A percentile compares a stretch with the other conserved stretches of the same genome.
phyloP scores from a whole-genome alignment of 2,888 invertebrate species.

The Theristus sp. region DNA sequence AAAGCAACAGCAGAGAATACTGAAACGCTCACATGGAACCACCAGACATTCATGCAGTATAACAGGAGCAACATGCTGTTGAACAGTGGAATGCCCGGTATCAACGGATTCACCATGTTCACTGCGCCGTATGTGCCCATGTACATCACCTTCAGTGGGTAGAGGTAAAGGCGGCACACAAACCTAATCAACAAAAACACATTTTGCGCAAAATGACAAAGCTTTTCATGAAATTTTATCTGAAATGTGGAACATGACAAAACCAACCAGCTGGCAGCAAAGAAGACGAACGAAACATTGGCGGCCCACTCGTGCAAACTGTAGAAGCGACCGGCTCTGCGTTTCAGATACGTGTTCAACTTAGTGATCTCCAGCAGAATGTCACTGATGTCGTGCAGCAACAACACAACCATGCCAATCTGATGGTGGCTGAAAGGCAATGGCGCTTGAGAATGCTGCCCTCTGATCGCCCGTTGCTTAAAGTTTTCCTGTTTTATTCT shows the following conservation, averaged over 20 bases:
- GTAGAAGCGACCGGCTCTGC: conserved; percentile 11
- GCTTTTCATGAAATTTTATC: neutral
- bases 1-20: neutral
- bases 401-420: conserved; percentile 17
- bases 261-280: conserved; percentile 18
- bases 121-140: conserved; percentile 15
- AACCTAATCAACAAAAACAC: conserved; percentile 15
- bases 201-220: neutral
- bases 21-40: conserved; percentile 27
- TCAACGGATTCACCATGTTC: conserved; percentile 8
- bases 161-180: conserved; percentile 28
- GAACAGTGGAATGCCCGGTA: conserved; percentile 25
- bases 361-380: conserved; percentile 22
- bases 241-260: neutral
- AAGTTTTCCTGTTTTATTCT: no score
- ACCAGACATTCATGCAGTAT: conserved; percentile 27
- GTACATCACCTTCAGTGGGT: conserved; percentile 28
- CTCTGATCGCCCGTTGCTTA: neutral
- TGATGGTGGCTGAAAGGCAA: conserved; percentile 16
- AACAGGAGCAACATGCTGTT: conserved; percentile 26
- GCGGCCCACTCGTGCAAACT: conserved; percentile 15
- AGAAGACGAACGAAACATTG: conserved; percentile 15
- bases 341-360: conserved; percentile 20
- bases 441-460: neutral
- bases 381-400: conserved; percentile 21